These are phyloP conservation scores for Corydoras sp. DNA, from an alignment of 2,113 vertebrate genomes.

Conservation along the genomic window DNA sequence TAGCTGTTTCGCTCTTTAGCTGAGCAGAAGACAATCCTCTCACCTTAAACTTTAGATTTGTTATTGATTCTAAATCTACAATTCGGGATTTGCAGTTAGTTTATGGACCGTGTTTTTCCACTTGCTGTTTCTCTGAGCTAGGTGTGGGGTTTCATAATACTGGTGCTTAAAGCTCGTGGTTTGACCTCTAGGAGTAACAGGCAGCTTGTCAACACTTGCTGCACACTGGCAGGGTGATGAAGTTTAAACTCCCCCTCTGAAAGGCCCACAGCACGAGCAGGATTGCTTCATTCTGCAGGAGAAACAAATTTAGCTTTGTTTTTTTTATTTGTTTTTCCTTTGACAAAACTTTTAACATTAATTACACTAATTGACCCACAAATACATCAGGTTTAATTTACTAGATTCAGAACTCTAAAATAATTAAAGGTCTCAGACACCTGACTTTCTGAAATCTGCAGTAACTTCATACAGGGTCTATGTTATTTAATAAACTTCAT, in stretches of 20 bases:
- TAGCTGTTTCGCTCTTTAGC: conserved; percentile 14
- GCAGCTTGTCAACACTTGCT: conserved; percentile 57
- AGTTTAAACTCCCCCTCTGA: conserved; percentile 57
- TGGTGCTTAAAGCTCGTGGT: conserved; percentile 42
- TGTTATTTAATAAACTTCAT: too few relatives aligned
- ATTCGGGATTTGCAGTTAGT: neutral
- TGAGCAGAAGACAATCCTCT: too few relatives aligned
- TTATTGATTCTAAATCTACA: too few relatives aligned
- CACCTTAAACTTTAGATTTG: too few relatives aligned
- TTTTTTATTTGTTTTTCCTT: too few relatives aligned
- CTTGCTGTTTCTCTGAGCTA: conserved; percentile 21
- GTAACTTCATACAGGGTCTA: too few relatives aligned
- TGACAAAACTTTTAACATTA: too few relatives aligned
- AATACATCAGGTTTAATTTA: too few relatives aligned
- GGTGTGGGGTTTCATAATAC: conserved; percentile 35
- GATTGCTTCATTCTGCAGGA: conserved; percentile 29
- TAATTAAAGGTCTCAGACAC: too few relatives aligned
- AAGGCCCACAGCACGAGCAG: conserved; percentile 48
- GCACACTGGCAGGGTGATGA: conserved; percentile 61
- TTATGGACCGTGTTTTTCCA: conserved; percentile 12
- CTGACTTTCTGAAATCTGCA: too few relatives aligned
- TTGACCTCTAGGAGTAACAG: conserved; percentile 56
- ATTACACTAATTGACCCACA: too few relatives aligned
- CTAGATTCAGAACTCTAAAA: too few relatives aligned
- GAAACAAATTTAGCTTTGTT: neutral